These are phyloP conservation scores for Anaspis maculata DNA, from an alignment of 2,888 invertebrate species.

Conservation along the genomic window DNA sequence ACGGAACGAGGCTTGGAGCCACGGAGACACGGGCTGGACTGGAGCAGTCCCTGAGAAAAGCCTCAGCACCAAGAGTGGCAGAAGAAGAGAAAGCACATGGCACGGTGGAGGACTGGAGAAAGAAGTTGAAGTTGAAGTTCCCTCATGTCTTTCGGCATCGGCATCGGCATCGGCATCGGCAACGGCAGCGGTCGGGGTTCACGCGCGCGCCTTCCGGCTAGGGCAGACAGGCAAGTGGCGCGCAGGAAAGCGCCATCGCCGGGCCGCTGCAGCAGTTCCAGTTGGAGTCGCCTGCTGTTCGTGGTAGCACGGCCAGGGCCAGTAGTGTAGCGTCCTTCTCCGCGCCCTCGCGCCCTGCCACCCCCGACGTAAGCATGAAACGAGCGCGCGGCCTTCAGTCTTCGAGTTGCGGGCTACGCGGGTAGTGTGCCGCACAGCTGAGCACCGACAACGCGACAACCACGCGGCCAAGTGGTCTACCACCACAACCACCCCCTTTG, in stretches of 20 bases:
- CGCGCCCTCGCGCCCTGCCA: slow-evolving; percentile 35
- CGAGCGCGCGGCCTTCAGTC: slow-evolving; percentile 40
- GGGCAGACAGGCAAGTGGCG: slow-evolving; percentile 27
- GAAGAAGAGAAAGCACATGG: too few relatives aligned
- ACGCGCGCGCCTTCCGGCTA: slow-evolving; percentile 25
- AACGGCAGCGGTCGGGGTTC: slow-evolving; percentile 6
- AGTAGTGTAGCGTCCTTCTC: slow-evolving; percentile 28
- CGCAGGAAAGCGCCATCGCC: slow-evolving; percentile 38
- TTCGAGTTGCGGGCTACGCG: slow-evolving; percentile 41
- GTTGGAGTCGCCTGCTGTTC: slow-evolving; percentile 38
- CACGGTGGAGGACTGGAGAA: too few relatives aligned
- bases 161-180: slow-evolving; percentile 1
- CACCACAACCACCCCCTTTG: not conserved
- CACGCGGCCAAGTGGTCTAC: not conserved
- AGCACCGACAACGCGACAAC: slow-evolving; percentile 6
- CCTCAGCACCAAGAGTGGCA: too few relatives aligned
- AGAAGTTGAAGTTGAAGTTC: too few relatives aligned
- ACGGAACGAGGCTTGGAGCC: too few relatives aligned
- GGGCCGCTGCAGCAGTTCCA: slow-evolving; percentile 29
- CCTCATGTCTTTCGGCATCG: not conserved
- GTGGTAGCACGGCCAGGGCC: slow-evolving; percentile 33
- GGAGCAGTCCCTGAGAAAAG: too few relatives aligned
- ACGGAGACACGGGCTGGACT: too few relatives aligned
- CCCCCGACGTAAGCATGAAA: slow-evolving; percentile 36
- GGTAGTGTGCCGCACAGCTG: slow-evolving; percentile 31